Conservation (phyloP, 1,140 invertebrate genomes). For the Eriosoma lanigerum region DNA sequence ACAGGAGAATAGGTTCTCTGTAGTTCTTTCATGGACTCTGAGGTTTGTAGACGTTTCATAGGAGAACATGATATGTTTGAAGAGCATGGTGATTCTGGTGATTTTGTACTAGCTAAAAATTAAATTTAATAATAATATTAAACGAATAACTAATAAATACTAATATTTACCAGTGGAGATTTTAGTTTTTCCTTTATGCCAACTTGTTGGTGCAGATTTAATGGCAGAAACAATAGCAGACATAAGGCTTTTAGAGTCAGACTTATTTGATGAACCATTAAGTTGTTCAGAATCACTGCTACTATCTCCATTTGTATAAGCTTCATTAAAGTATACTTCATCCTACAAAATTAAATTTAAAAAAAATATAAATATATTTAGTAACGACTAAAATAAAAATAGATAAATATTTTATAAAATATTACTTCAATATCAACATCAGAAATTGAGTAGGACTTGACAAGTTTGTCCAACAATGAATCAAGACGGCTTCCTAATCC, state of each 20-base stretch:
- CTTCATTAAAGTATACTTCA: conserved; percentile 48
- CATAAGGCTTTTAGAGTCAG: conserved; percentile 41
- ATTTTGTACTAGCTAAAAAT: conserved; percentile 16
- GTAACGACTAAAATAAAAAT: too few relatives aligned
- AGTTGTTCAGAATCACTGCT: conserved; percentile 41
- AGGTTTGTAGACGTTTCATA: conserved; percentile 10
- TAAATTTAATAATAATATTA: neutral
- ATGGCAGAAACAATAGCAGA: conserved; percentile 45
- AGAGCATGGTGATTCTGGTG: conserved; percentile 17
- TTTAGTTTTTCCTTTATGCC: conserved; percentile 44
- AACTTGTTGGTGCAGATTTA: conserved; percentile 33
- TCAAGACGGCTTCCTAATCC: conserved; percentile 70
- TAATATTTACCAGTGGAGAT: neutral
- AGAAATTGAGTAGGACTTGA: conserved; percentile 73
- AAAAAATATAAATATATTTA: neutral
- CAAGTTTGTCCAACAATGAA: conserved; percentile 63
- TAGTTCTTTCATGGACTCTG: conserved; percentile 39
- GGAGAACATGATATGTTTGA: neutral
- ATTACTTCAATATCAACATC: conserved; percentile 74
- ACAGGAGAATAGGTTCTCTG: conserved; percentile 1
- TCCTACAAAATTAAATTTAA: neutral
- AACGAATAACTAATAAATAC: neutral
- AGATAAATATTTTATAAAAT: neutral
- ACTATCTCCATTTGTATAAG: conserved; percentile 40
- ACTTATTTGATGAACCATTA: conserved; percentile 13